Evolutionary conservation across 2,797 vertebrate genomes (phyloP).

Genomic region (Siniperca scherzeri): DNA sequence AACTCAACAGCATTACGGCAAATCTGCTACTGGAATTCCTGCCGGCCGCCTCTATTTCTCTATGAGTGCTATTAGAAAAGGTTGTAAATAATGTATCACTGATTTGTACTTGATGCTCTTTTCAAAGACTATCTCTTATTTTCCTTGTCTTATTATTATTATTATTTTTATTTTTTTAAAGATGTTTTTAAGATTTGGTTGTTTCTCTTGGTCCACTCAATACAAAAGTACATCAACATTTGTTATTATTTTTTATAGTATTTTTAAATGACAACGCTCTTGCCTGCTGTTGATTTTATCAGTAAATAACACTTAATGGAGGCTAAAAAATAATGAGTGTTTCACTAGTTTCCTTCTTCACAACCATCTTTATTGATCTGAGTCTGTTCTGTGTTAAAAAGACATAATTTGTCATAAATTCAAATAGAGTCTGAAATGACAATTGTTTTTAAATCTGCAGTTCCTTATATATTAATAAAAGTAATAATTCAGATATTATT

Average conservation of each 20-base stretch:
- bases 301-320: not conserved
- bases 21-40: conserved; percentile 51
- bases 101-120: conserved; percentile 22
- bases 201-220: not conserved
- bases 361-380: not conserved
- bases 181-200: not conserved
- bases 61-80: conserved; percentile 10
- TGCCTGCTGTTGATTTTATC: not conserved
- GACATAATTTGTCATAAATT: not conserved
- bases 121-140: not conserved
- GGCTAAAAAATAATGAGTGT: not conserved
- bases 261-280: not conserved
- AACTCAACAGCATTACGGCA: conserved; percentile 62
- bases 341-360: not conserved
- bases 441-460: conserved; percentile 7
- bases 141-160: not conserved
- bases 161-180: not conserved
- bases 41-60: conserved; percentile 33
- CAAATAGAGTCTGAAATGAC: not conserved
- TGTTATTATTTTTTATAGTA: not conserved
- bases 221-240: not conserved
- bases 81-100: conserved; percentile 26
- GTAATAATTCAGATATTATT: conserved; percentile 16
- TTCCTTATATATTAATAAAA: conserved; percentile 7
- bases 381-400: not conserved